phyloP scores from a whole-genome alignment of 2,888 invertebrate genomes.

The Hybos culiciformis region DNA sequence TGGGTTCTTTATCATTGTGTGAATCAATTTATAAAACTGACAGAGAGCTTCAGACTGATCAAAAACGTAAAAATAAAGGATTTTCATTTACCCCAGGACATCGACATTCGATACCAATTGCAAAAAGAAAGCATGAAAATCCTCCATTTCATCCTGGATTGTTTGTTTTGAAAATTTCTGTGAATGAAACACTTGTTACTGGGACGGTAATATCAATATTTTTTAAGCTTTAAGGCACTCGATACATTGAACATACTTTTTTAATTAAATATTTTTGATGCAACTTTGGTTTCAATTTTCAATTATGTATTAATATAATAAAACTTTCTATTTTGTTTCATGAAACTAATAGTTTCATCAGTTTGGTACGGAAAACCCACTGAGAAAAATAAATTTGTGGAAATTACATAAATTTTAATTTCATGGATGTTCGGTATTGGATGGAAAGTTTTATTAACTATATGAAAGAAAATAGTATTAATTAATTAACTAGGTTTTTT shows the following conservation, averaged over 20 bases:
- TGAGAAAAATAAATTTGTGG: too few relatives aligned
- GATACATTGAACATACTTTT: too few relatives aligned
- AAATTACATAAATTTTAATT: too few relatives aligned
- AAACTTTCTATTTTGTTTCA: too few relatives aligned
- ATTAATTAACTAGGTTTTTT: not conserved
- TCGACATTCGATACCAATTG: not conserved
- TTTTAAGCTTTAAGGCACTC: too few relatives aligned
- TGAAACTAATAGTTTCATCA: too few relatives aligned
- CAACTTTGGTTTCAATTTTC: too few relatives aligned
- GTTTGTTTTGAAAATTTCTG: constrained; percentile 46
- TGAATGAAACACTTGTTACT: constrained; percentile 36
- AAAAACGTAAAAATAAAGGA: not conserved
- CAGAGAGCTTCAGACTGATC: constrained; percentile 30
- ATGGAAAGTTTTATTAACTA: not conserved
- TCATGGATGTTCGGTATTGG: too few relatives aligned
- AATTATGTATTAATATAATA: too few relatives aligned
- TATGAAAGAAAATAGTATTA: not conserved
- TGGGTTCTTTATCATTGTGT: constrained; percentile 60
- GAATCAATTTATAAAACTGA: constrained; percentile 45
- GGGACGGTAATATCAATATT: constrained; percentile 27
- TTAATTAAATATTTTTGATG: too few relatives aligned
- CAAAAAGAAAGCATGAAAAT: constrained; percentile 26
- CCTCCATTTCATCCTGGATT: constrained; percentile 57
- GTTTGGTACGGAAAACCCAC: too few relatives aligned
- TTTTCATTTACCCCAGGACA: constrained; percentile 1